These are phyloP conservation scores for Heliothis peltigera DNA, from an alignment of 2,888 invertebrate species.

Conservation along the genomic window DNA sequence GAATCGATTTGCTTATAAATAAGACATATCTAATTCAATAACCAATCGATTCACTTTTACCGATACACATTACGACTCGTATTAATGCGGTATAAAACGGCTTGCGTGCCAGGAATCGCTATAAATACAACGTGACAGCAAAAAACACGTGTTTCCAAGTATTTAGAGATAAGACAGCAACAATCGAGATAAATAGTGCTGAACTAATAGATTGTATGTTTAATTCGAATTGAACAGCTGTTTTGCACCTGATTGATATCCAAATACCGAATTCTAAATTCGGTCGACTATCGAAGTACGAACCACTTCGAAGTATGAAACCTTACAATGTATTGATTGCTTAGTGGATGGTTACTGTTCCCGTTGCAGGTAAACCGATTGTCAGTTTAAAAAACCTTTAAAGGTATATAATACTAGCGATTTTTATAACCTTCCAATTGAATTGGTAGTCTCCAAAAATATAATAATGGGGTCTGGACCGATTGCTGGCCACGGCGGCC, in stretches of 20 bases:
- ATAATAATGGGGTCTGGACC: too few relatives aligned
- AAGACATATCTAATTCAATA: constrained; percentile 44
- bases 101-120: constrained; percentile 34
- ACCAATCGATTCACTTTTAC: constrained; percentile 38
- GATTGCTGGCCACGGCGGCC: too few relatives aligned
- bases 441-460: too few relatives aligned
- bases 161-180: constrained; percentile 45
- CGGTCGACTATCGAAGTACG: too few relatives aligned
- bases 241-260: constrained; percentile 9
- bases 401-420: too few relatives aligned
- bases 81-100: constrained; percentile 17
- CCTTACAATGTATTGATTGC: too few relatives aligned
- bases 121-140: constrained; percentile 40
- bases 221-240: constrained; percentile 29
- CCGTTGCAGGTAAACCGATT: too few relatives aligned
- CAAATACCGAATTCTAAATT: neutral
- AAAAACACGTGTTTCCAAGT: constrained; percentile 46
- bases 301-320: too few relatives aligned
- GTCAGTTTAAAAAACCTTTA: too few relatives aligned
- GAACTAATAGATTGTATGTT: constrained; percentile 41
- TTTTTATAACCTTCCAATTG: too few relatives aligned
- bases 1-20: constrained; percentile 31
- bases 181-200: constrained; percentile 37
- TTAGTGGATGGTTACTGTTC: too few relatives aligned
- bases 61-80: constrained; percentile 6